phyloP scores from a whole-genome alignment of 2,888 invertebrate species.

The Sphaerophoria taeniata region DNA sequence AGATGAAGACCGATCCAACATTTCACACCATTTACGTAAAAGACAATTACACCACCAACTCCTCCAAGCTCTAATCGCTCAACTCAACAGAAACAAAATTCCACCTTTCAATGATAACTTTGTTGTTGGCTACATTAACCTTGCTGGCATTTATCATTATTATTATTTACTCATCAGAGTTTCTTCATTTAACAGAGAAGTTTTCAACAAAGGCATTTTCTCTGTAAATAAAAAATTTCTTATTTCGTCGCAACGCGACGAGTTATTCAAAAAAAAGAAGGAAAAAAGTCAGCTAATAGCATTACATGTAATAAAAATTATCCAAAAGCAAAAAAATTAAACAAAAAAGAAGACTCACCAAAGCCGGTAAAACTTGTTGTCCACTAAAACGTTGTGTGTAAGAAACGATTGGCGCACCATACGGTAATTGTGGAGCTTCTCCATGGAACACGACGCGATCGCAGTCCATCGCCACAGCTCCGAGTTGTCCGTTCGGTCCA shows the following conservation, averaged over 20 bases:
- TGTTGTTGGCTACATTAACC: conserved; percentile 44
- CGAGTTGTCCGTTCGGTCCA: conserved; percentile 83
- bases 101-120: too few species aligned
- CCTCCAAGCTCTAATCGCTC: conserved; percentile 2
- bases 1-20: conserved; percentile 36
- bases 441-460: conserved; percentile 91
- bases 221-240: conserved; percentile 53
- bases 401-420: conserved; percentile 90
- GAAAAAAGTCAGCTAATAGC: conserved; percentile 48
- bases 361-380: conserved; percentile 91
- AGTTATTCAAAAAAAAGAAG: conserved; percentile 2
- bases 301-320: conserved; percentile 26
- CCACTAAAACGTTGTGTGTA: conserved; percentile 92
- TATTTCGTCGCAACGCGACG: conserved; percentile 8
- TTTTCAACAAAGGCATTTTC: conserved; percentile 37
- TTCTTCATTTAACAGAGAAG: conserved; percentile 18
- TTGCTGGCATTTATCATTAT: conserved; percentile 55
- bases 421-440: conserved; percentile 90
- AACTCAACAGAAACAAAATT: background rate
- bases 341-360: conserved; percentile 83
- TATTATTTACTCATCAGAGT: conserved; percentile 38
- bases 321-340: conserved; percentile 34
- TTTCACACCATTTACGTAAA: conserved; percentile 37
- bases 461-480: conserved; percentile 90
- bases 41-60: conserved; percentile 33